phyloP scores from a whole-genome alignment of 2,113 vertebrate species.

The Halichoerus grypus region DNA sequence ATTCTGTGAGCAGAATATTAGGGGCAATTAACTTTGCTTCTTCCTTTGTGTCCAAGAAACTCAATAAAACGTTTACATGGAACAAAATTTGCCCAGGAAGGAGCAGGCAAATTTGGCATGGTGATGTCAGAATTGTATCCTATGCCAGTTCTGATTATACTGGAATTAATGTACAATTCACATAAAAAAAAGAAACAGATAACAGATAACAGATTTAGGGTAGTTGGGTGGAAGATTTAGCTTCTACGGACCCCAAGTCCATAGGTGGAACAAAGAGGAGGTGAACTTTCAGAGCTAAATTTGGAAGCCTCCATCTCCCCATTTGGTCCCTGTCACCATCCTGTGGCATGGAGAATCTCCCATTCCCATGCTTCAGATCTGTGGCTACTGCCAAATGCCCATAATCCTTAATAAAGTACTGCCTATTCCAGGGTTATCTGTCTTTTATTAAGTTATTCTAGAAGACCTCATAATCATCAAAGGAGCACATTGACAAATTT shows the following conservation, averaged over 20 bases:
- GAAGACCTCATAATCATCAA: background rate
- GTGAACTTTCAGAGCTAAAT: background rate
- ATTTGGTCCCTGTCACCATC: background rate
- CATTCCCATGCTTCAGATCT: background rate
- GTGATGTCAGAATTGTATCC: background rate
- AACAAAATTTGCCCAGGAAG: background rate
- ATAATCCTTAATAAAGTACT: background rate
- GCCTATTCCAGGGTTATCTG: background rate
- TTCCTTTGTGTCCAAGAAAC: conserved; percentile 36
- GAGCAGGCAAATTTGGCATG: conserved; percentile 23
- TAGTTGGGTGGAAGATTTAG: background rate
- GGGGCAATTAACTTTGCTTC: conserved; percentile 41
- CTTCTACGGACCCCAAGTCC: background rate
- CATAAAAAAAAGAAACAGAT: background rate
- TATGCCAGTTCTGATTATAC: background rate
- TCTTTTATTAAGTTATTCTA: background rate
- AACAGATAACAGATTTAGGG: background rate
- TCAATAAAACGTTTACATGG: background rate
- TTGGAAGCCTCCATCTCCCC: background rate
- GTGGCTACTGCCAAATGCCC: background rate
- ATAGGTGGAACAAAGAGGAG: background rate
- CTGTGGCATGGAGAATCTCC: background rate
- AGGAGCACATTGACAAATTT: background rate
- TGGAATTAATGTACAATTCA: background rate
- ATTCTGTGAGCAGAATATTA: conserved; percentile 27